Evolutionary conservation across 2,797 vertebrate species (phyloP).

Genomic region (Catharus ustulatus): DNA sequence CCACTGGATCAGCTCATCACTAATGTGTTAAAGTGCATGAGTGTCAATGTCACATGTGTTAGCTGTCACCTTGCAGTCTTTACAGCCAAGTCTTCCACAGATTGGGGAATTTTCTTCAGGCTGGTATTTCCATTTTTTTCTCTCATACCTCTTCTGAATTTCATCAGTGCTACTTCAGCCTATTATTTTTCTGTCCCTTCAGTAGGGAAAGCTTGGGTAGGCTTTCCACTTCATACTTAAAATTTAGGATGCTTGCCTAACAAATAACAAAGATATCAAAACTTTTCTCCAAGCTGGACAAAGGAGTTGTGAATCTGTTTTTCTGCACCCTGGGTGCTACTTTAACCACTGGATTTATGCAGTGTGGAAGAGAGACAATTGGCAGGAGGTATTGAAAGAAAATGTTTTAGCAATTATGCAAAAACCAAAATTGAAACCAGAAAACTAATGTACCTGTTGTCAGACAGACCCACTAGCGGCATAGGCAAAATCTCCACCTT

Average conservation of each 20-base stretch:
- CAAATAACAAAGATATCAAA: neutral
- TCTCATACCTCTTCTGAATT: neutral
- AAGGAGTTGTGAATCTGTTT: neutral
- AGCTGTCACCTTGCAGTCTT: neutral
- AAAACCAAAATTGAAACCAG: neutral
- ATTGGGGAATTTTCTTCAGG: neutral
- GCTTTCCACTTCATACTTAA: neutral
- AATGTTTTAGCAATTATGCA: neutral
- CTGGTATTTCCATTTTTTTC: neutral
- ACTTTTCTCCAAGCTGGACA: neutral
- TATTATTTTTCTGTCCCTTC: neutral
- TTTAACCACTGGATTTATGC: neutral
- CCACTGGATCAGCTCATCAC: neutral
- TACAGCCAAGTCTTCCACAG: neutral
- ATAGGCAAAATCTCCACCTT: neutral
- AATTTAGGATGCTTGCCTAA: neutral
- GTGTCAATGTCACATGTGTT: neutral
- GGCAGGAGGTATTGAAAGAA: neutral
- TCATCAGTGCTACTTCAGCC: neutral
- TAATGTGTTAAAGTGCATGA: rapidly evolving
- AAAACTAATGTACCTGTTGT: neutral
- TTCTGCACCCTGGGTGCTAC: neutral
- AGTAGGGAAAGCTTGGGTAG: neutral
- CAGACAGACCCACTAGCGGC: neutral
- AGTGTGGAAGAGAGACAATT: neutral